Percentiles rank a stretch among this genome's conserved stretches.
phyloP scores from a whole-genome alignment of 2,113 vertebrate genomes.

The Grus americana region DNA sequence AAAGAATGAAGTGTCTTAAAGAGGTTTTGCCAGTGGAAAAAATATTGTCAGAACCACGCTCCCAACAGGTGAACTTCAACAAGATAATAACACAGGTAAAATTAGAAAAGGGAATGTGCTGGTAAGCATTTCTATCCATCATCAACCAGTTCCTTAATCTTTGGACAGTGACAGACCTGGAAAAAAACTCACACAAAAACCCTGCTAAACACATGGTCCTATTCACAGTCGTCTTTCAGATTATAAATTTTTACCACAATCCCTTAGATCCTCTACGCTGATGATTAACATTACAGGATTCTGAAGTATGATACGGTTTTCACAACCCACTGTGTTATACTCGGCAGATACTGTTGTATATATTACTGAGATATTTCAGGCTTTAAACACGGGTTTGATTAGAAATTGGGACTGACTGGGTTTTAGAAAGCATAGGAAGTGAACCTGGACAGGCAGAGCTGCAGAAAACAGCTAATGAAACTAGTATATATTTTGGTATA shows the following conservation, averaged over 20 bases:
- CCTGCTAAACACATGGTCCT: neutral
- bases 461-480: neutral
- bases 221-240: neutral
- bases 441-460: neutral
- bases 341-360: neutral
- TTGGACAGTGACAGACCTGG: neutral
- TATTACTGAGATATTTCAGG: neutral
- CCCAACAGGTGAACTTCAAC: neutral
- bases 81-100: neutral
- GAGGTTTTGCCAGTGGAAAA: neutral
- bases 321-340: neutral
- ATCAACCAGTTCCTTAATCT: neutral
- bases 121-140: neutral
- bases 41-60: neutral
- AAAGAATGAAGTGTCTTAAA: neutral
- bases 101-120: neutral
- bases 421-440: neutral
- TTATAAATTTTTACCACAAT: neutral
- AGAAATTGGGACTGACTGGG: neutral
- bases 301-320: neutral
- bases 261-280: neutral
- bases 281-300: neutral
- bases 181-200: fast-evolving
- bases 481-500: neutral
- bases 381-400: neutral